Conservation (phyloP, 1,140 invertebrate species). For the Stegodyphus dumicola region DNA sequence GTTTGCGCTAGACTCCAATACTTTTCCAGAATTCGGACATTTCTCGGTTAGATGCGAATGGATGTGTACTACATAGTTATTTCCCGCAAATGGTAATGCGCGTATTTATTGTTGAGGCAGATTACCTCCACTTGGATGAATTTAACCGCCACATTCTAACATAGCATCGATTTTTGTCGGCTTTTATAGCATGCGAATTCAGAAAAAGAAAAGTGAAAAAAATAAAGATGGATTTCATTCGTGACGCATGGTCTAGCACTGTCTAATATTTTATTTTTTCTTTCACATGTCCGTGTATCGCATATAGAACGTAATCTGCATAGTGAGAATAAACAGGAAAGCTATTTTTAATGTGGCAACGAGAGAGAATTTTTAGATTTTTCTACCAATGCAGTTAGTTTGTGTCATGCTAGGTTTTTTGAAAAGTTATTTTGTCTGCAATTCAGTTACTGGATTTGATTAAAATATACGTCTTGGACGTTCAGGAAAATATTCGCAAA, state of each 20-base stretch:
- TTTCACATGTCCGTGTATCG: no score
- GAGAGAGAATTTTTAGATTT: no score
- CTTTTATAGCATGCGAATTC: background rate
- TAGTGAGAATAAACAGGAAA: conserved; percentile 4
- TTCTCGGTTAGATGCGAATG: background rate
- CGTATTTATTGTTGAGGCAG: conserved; percentile 28
- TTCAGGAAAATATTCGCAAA: no score
- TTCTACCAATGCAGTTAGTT: no score
- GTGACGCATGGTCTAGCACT: background rate
- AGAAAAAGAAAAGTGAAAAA: background rate
- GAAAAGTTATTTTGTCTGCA: no score
- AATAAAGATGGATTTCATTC: background rate
- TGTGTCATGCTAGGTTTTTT: no score
- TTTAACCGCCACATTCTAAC: background rate
- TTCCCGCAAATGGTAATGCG: conserved; percentile 28
- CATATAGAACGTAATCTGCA: conserved; percentile 15
- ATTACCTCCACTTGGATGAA: no score
- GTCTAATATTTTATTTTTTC: no score
- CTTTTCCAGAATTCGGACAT: background rate
- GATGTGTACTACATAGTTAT: conserved; percentile 3
- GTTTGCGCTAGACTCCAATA: background rate
- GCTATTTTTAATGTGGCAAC: no score
- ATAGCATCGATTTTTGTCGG: background rate
- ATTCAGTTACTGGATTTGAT: no score
- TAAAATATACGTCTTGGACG: no score